phyloP scores from a whole-genome alignment of 2,113 vertebrate genomes.

The Phylloscopus trochiloides region DNA sequence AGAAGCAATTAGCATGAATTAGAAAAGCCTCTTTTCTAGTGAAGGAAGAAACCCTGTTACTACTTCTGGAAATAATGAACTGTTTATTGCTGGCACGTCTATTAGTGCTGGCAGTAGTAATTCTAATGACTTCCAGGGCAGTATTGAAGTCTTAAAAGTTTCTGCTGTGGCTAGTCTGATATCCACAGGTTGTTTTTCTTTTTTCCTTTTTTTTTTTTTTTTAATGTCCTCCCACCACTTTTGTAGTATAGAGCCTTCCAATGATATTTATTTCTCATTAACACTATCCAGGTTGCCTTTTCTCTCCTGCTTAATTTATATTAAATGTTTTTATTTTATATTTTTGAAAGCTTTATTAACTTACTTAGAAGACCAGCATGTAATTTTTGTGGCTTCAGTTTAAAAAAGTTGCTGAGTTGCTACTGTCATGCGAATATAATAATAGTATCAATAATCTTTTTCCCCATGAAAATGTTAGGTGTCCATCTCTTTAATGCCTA shows the following conservation, averaged over 20 bases:
- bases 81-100: conserved; percentile 23
- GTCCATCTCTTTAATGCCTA: background rate
- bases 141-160: background rate
- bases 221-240: rapidly evolving
- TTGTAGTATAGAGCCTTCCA: background rate
- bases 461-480: background rate
- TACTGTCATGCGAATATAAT: background rate
- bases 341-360: background rate
- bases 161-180: background rate
- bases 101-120: background rate
- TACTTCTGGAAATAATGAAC: conserved; percentile 50
- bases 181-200: background rate
- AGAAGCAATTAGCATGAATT: conserved; percentile 38
- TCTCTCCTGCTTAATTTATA: background rate
- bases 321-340: background rate
- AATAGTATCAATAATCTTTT: background rate
- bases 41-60: background rate
- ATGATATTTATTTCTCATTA: background rate
- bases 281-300: background rate
- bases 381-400: background rate
- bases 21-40: conserved; percentile 6
- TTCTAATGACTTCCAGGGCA: conserved; percentile 4
- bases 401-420: background rate
- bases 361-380: background rate
- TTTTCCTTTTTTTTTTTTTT: background rate